Evolutionary conservation across 2,888 invertebrate species (phyloP).

Genomic region (Sarcophaga carnaria): DNA sequence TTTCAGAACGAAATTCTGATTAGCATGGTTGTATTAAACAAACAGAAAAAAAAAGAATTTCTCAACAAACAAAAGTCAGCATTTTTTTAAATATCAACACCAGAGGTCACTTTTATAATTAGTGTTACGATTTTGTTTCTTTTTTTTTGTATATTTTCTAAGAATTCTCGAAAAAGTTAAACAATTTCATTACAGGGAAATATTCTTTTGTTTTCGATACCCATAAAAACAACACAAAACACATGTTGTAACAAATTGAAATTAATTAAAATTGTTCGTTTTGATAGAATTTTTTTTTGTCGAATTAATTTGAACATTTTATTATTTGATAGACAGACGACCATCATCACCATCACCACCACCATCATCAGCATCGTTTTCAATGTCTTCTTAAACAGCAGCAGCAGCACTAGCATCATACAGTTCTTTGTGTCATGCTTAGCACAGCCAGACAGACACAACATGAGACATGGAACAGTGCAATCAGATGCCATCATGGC

Average conservation of each 20-base stretch:
- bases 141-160: too few relatives aligned
- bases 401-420: too few relatives aligned
- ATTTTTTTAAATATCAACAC: slow-evolving; percentile 20
- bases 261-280: slow-evolving; percentile 55
- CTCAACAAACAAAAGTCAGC: slow-evolving; percentile 4
- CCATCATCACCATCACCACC: slow-evolving; percentile 3
- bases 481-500: background rate
- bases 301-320: slow-evolving; percentile 47
- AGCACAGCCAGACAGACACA: background rate
- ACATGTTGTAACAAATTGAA: slow-evolving; percentile 66
- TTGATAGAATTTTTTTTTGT: background rate
- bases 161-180: slow-evolving; percentile 3
- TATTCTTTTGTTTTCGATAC: slow-evolving; percentile 23
- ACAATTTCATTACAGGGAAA: slow-evolving; percentile 16
- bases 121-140: slow-evolving; percentile 10
- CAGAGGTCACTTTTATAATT: slow-evolving; percentile 36
- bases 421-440: too few relatives aligned
- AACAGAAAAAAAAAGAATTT: background rate
- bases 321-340: slow-evolving; percentile 34
- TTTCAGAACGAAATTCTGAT: slow-evolving; percentile 1
- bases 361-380: background rate
- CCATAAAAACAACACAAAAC: slow-evolving; percentile 37
- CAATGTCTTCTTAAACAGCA: too few relatives aligned
- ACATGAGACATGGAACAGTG: background rate
- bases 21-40: slow-evolving; percentile 14